Base-by-base conservation (phyloP, 2,113 vertebrate genomes). In the Numenius arquata region DNA sequence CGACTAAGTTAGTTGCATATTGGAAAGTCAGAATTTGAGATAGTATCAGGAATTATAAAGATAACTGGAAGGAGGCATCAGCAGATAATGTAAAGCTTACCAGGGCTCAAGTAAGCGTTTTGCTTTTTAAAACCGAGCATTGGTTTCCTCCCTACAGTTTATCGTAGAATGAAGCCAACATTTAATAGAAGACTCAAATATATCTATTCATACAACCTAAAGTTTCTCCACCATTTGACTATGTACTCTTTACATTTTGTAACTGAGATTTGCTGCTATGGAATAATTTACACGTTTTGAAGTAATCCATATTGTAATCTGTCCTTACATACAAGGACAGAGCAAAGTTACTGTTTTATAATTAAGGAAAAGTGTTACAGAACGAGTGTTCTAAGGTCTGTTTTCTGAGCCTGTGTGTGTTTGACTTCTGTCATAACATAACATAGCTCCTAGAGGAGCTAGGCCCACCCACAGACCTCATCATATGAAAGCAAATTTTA, bases 401-500 rank as follows among this genome's bases (percentile, higher is more conserved):
- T 70, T 95, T 91, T 78, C 63, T 81, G 71, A 76, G n/a, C 45
- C 53, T 38, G 6, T 73, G 26, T 30, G 15, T 77, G 11, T 85
- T 68, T 87, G 70, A 79, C 5, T 93, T 78, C 27, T 67, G 8
- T 72, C 45, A 6, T 67, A 77, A 75, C 7, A 10, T 48, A 22
- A 12, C 48, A 23, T 48, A 48, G 21, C 48, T 48, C 48, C 48
- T 19, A 77, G 52, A 83, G 36, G 47, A 89, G 17, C 8, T 52
- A 59, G 61, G 36, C 26, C 45, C 62, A 36, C 50, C 8, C 38
- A 59, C 6, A 76, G 30, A 50, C 22, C 34, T 79, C 52, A 20
- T 59, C 34, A 18, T n/a, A n/a, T 15, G 43, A 90, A 84, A 90
- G 22, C 20, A 94, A 80, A 53, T 85, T 81, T 87, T 65, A n/a